Base-by-base conservation (phyloP, 2,888 invertebrate species). In the Allygus modestus region DNA sequence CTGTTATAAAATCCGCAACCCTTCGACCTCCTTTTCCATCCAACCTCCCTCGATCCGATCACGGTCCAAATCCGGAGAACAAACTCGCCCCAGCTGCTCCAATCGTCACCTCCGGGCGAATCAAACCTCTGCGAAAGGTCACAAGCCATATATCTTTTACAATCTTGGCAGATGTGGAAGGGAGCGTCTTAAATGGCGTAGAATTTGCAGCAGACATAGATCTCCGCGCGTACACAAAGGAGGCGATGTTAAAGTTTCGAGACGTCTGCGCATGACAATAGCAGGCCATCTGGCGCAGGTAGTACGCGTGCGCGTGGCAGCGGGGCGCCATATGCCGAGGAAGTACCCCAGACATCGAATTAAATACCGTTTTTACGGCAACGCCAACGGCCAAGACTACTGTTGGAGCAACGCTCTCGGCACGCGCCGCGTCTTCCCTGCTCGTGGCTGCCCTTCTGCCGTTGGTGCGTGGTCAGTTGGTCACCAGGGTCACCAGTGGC, bases 331-430 rank as follows among this genome's bases (percentile, higher is more conserved):
- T 71, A 71, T 71, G 71, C 46, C 82, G 51, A 82, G 82, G 82
- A 82, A 82, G 82, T 33, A 0, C n/a, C 37, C 82, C 82, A 82
- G 82, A 82, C 82, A 20, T 12, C 46, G 82, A 28, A 71, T 82
- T 82, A 82, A 82, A 82, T 73, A 82, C 82, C 82, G 77, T 77
- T 77, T 77, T 77, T 77, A 77, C 41, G 51, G 77, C 77, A 77
- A 73, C 33, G 73, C 41, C 73, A 73, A 51, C 77, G 71, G 71
- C 26, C 71, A 71, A 71, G 71, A 71, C 77, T 77, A 46, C 77
- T 77, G 43, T 46, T 46, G 37, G 37, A n/a, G 43, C 17, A 33
- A 33, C n/a, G 69, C 31, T 20, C 33, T 75, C 28, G 51, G 51
- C 51, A 77, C 51, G 77, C 46, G 28, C 2, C 28, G 1, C 7